Percentiles rank a stretch among this genome's conserved stretches.
Conservation (phyloP, 2,113 vertebrate species). For the Lampris incognitus region DNA sequence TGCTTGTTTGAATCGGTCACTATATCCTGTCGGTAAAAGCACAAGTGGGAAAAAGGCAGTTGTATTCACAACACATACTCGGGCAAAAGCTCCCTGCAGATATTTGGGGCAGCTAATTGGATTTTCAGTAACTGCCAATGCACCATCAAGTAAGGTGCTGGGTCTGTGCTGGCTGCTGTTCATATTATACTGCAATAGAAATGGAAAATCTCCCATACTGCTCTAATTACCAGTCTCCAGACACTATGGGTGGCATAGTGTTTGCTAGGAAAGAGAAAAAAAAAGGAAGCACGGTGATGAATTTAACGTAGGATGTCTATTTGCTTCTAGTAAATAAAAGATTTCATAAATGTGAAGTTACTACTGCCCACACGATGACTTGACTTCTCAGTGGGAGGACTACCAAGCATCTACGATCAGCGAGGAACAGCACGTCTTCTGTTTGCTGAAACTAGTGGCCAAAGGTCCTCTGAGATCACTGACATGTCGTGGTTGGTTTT, state of each 20-base stretch:
- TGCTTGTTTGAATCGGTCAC: conserved; percentile 13
- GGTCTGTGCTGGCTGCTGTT: conserved; percentile 63
- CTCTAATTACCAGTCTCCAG: conserved; percentile 69
- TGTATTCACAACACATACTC: conserved; percentile 55
- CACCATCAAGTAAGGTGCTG: conserved; percentile 61
- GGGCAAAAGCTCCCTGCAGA: conserved; percentile 63
- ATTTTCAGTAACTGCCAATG: conserved; percentile 67
- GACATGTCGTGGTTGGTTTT: neutral
- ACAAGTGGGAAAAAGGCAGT: conserved; percentile 33
- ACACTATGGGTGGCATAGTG: conserved; percentile 43
- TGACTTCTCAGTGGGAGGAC: too few relatives aligned
- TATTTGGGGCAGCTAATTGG: conserved; percentile 72
- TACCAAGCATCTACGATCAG: too few relatives aligned
- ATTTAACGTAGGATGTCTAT: conserved; percentile 34
- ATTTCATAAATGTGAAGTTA: conserved; percentile 26
- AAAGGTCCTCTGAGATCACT: neutral
- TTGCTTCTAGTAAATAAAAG: conserved; percentile 28
- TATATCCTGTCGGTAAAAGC: conserved; percentile 19
- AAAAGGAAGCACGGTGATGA: conserved; percentile 8
- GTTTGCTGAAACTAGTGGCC: neutral
- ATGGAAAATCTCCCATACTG: conserved; percentile 66
- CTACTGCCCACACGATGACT: neutral
- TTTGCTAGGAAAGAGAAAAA: conserved; percentile 24
- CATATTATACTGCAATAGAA: conserved; percentile 58
- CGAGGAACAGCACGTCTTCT: too few relatives aligned